Evolutionary conservation across 2,888 invertebrate genomes (phyloP).

Genomic region (Pristionchus maxplancki): DNA sequence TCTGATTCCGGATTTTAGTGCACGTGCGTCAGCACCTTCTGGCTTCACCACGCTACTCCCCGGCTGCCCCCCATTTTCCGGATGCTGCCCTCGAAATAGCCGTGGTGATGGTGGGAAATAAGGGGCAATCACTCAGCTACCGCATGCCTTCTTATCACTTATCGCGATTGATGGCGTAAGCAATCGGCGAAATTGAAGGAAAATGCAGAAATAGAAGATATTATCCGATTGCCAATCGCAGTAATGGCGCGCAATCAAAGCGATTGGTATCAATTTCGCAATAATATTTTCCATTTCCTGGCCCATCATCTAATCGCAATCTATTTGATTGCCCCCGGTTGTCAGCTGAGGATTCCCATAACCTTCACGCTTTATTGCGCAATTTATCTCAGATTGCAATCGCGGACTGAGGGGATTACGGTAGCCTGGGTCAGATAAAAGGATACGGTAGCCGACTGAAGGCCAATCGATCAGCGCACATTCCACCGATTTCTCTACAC

Average conservation of each 20-base stretch:
- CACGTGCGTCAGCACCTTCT: background rate
- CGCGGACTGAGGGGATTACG: background rate
- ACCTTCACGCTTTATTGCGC: background rate
- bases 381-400: background rate
- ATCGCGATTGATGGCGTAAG: background rate
- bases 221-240: background rate
- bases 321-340: background rate
- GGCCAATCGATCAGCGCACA: background rate
- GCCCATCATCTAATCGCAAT: background rate
- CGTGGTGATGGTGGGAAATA: no score
- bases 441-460: background rate
- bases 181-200: slow-evolving; percentile 1
- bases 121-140: background rate
- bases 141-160: background rate
- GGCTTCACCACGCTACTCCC: background rate
- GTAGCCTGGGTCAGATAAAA: background rate
- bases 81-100: background rate
- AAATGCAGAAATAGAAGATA: background rate
- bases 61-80: background rate
- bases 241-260: background rate
- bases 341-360: slow-evolving; percentile 10
- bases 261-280: background rate
- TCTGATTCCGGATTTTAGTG: background rate
- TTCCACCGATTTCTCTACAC: background rate
- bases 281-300: background rate